Evolutionary conservation across 2,888 invertebrate genomes (phyloP).

Genomic region (Spilarctia lutea): DNA sequence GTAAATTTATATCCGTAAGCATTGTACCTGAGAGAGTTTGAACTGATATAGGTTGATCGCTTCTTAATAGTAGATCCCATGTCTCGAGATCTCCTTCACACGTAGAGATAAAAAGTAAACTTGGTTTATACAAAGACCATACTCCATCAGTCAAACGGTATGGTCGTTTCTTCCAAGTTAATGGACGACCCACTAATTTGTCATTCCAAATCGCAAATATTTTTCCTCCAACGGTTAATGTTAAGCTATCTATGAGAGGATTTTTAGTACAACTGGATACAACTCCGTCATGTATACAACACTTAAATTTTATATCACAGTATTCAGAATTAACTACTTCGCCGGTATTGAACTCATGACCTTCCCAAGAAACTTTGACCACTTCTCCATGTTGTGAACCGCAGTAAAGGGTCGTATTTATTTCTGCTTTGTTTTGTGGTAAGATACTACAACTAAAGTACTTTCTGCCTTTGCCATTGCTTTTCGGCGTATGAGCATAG

Average conservation of each 20-base stretch:
- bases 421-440: slow-evolving; percentile 65
- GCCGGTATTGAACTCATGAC: slow-evolving; percentile 88
- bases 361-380: slow-evolving; percentile 87
- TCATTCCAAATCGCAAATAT: slow-evolving; percentile 92
- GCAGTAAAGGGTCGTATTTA: slow-evolving; percentile 68
- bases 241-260: slow-evolving; percentile 86
- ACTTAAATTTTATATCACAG: slow-evolving; percentile 74
- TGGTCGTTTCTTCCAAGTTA: slow-evolving; percentile 89
- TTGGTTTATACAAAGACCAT: slow-evolving; percentile 93
- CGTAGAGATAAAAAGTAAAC: slow-evolving; percentile 90
- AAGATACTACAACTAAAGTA: slow-evolving; percentile 73
- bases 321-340: slow-evolving; percentile 88
- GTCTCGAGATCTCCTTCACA: slow-evolving; percentile 92
- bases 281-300: slow-evolving; percentile 90
- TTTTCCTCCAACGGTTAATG: slow-evolving; percentile 91
- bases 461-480: slow-evolving; percentile 72
- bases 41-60: slow-evolving; percentile 89
- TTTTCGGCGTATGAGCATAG: slow-evolving; percentile 68
- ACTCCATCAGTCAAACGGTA: slow-evolving; percentile 87
- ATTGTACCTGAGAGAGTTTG: slow-evolving; percentile 89
- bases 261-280: slow-evolving; percentile 87
- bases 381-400: slow-evolving; percentile 81
- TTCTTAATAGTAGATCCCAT: slow-evolving; percentile 92
- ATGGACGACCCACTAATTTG: slow-evolving; percentile 86
- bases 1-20: slow-evolving; percentile 88